Conservation (phyloP, 2,888 invertebrate genomes). For the Cantharis rustica region DNA sequence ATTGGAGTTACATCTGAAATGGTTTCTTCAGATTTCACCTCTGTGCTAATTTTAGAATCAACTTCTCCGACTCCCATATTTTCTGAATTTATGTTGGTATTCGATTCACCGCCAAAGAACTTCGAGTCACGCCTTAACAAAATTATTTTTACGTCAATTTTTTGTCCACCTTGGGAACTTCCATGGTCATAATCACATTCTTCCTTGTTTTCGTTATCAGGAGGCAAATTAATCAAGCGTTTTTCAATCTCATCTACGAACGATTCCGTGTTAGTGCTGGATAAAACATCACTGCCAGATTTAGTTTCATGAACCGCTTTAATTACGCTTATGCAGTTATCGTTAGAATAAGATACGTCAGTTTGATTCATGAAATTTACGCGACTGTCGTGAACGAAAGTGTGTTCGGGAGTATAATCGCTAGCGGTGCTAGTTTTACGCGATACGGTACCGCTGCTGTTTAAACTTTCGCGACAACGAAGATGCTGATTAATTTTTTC, state of each 20-base stretch:
- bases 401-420: constrained; percentile 63
- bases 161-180: constrained; percentile 43
- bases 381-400: constrained; percentile 47
- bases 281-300: constrained; percentile 32
- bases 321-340: constrained; percentile 40
- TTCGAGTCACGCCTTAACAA: constrained; percentile 40
- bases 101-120: constrained; percentile 8
- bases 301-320: constrained; percentile 42
- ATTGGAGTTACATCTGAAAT: constrained; percentile 31
- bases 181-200: constrained; percentile 2
- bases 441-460: constrained; percentile 57
- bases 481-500: constrained; percentile 51
- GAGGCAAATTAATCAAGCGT: neutral
- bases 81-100: constrained; percentile 12
- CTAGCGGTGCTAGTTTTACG: constrained; percentile 64
- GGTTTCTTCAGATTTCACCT: constrained; percentile 28
- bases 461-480: constrained; percentile 52
- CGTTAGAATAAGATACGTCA: constrained; percentile 43
- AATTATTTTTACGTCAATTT: constrained; percentile 50
- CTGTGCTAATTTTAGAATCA: neutral
- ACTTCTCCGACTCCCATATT: neutral
- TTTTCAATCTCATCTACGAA: neutral
- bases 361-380: constrained; percentile 36
- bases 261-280: constrained; percentile 14
- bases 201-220: neutral